These are phyloP conservation scores for Amphimedon queenslandica DNA, from an alignment of 37 sponge, comb jelly and placozoan genomes.

Conservation along the genomic window DNA sequence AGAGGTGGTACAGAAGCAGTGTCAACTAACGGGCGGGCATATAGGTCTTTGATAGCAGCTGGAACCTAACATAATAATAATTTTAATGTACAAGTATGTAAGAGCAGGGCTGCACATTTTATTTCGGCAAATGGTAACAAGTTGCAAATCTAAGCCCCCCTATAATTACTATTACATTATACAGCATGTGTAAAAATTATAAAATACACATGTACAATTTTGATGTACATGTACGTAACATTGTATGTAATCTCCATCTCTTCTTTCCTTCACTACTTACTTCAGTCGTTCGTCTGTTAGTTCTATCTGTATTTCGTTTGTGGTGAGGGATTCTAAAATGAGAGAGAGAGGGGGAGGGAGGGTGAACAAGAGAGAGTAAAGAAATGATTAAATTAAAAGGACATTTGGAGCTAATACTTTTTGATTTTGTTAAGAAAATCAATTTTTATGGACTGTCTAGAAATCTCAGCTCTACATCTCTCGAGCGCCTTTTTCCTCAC, in stretches of 20 bases:
- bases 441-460: constrained; percentile 40
- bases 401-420: constrained; percentile 5
- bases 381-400: neutral
- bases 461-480: constrained; percentile 27
- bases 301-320: constrained; percentile 32
- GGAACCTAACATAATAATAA: constrained; percentile 39
- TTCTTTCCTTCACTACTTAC: no score
- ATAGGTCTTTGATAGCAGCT: constrained; percentile 47
- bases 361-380: no score
- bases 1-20: constrained; percentile 11
- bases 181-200: no score
- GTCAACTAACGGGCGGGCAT: constrained; percentile 39
- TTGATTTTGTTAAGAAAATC: constrained; percentile 60
- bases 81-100: neutral
- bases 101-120: no score
- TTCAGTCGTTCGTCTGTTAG: constrained; percentile 41
- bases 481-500: constrained; percentile 45
- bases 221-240: no score
- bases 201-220: no score
- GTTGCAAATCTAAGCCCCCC: no score
- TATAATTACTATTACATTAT: no score
- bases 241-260: no score
- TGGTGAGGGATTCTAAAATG: constrained; percentile 44
- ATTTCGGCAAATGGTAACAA: no score
- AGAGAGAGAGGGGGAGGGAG: no score